Base-by-base conservation (phyloP, 1,140 invertebrate species). In the Drosophila chauvacae region DNA sequence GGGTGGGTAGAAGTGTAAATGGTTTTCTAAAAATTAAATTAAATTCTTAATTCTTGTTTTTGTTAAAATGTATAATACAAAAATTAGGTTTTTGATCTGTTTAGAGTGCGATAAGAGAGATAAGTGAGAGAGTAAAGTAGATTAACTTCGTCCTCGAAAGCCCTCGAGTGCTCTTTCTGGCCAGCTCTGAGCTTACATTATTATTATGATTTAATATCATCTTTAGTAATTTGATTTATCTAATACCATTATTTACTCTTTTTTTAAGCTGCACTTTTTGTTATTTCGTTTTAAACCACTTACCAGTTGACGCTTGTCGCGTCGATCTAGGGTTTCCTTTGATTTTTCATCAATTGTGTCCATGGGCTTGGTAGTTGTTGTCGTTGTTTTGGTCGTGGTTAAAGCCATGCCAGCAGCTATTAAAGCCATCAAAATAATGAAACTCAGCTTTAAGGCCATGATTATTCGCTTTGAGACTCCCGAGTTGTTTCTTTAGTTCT, bases 291-390 rank as follows among this genome's bases (percentile, higher is more conserved):
- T 39, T 4, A 23, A 26, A 14, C 0, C 11, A 11, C 70, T 80
- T 44, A 90, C 81, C 86, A 90, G 63, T 20, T 90, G 85, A 0
- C 85, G 74, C 28, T 90, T 90, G 26, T 79, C 60, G 0, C 85
- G 78, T 7, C 62, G 58, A 4, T 79, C 78, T 28, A 58, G 13
- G 41, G 35, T 10, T 7, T 53, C n/a, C 47, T 37, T 26, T 2
- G 61, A 20, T 2, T 51, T n/a, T 44, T 28, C 39, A 26, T 18
- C 30, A 13, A 26, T 6, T 30, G 20, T 33, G 16, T 7, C 11
- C 37, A 23, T 14, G 7, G 66, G 48, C 7, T 61, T 11, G 0
- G 56, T 14, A 2, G 48, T 60, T 28, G 44, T 42, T 35, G 9
- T 30, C 30, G 57, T 64, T 16, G 76, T 26, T 35, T 45, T 73